A percentile compares a stretch with the other conserved stretches of the same genome.
phyloP scores from a whole-genome alignment of 2,113 vertebrate genomes.

The Neofelis nebulosa region DNA sequence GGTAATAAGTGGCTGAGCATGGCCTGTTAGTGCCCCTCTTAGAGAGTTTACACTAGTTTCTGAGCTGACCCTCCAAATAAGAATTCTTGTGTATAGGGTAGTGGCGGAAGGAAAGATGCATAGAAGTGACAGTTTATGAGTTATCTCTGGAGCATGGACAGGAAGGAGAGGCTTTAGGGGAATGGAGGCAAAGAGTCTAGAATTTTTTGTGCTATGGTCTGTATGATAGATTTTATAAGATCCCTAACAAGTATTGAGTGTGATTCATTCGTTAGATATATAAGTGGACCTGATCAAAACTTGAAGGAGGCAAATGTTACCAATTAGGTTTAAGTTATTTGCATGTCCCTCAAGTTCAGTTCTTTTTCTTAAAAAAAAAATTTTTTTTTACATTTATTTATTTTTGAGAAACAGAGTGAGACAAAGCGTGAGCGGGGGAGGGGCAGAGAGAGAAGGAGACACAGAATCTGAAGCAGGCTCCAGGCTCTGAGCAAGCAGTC shows the following conservation, averaged over 20 bases:
- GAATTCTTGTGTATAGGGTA: background rate
- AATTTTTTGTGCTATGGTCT: background rate
- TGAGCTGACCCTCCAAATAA: slow-evolving; percentile 22
- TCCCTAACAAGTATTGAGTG: background rate
- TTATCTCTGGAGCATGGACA: background rate
- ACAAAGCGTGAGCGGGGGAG: no score
- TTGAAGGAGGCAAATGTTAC: background rate
- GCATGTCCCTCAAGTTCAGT: background rate
- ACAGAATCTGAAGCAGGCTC: no score
- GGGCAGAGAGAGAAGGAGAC: no score
- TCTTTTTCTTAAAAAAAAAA: background rate
- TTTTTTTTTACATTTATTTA: no score
- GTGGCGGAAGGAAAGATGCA: slow-evolving; percentile 9
- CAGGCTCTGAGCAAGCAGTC: no score
- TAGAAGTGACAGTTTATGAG: slow-evolving; percentile 16
- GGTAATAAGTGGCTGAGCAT: background rate
- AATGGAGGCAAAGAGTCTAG: background rate
- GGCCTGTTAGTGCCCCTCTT: background rate
- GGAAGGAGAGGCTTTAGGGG: background rate
- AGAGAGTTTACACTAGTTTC: background rate
- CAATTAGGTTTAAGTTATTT: slow-evolving; percentile 34
- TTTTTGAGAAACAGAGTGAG: no score
- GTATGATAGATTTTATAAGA: background rate
- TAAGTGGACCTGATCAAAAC: background rate
- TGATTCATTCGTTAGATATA: background rate